phyloP scores from a whole-genome alignment of 2,888 invertebrate genomes.

The Odontocerum albicorne region DNA sequence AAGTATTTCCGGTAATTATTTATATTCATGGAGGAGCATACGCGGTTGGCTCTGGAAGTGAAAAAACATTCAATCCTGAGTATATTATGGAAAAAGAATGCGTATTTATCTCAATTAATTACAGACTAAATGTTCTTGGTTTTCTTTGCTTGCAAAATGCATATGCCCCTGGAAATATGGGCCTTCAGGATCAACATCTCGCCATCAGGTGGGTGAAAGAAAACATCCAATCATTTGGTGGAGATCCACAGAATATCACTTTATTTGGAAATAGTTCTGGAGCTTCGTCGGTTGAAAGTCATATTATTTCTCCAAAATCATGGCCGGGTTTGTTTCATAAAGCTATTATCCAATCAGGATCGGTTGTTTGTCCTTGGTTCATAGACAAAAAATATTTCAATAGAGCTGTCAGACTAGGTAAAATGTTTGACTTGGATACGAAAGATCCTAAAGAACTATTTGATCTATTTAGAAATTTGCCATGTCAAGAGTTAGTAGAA shows the following conservation, averaged over 20 bases:
- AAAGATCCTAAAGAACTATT: slow-evolving; percentile 49
- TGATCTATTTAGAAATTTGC: slow-evolving; percentile 42
- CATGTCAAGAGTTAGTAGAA: slow-evolving; percentile 17
- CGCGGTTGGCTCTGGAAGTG: slow-evolving; percentile 50
- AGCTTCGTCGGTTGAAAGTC: slow-evolving; percentile 49
- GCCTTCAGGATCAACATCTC: slow-evolving; percentile 52
- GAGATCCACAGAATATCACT: slow-evolving; percentile 51
- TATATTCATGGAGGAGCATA: slow-evolving; percentile 58
- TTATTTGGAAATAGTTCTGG: slow-evolving; percentile 55
- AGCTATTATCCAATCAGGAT: slow-evolving; percentile 51
- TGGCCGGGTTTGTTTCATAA: slow-evolving; percentile 49
- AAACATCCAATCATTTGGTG: slow-evolving; percentile 49
- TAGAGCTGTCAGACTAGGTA: slow-evolving; percentile 50
- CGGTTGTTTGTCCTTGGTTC: slow-evolving; percentile 47
- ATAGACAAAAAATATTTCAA: slow-evolving; percentile 46
- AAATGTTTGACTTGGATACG: slow-evolving; percentile 44
- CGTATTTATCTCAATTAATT: slow-evolving; percentile 55
- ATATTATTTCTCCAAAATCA: slow-evolving; percentile 49
- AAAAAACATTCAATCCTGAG: slow-evolving; percentile 50
- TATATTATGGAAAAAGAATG: slow-evolving; percentile 50
- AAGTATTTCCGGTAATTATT: slow-evolving; percentile 49
- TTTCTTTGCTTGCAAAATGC: slow-evolving; percentile 49
- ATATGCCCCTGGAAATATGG: slow-evolving; percentile 55
- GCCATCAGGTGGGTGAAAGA: slow-evolving; percentile 52
- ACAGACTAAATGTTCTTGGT: slow-evolving; percentile 53